Base-by-base conservation (phyloP, 2,113 vertebrate species). In the Pogonocichla stellata region DNA sequence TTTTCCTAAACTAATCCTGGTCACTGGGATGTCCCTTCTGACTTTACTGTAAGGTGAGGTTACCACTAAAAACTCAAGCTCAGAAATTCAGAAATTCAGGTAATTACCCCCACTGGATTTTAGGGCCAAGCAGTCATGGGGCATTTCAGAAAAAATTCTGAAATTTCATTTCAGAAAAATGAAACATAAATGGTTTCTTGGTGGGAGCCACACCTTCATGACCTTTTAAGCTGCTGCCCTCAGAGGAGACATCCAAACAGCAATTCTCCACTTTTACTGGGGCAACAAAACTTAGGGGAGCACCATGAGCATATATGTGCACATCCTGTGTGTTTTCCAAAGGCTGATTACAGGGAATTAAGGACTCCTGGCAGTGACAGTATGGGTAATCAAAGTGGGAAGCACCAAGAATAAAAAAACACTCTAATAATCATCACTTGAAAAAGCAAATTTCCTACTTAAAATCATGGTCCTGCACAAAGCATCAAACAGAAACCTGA, bases 311-410 rank as follows among this genome's bases (percentile, higher is more conserved):
- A 53, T 2, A 25, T 12, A 36, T 18, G 24, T 29, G 36, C 38
- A 53, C 38, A 25, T 4, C 17, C 12, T 34, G 1, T 7, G 8
- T 57, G 36, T 14, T 86, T 33, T 53, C 40, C 67, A 64, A 36
- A 67, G 45, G 24, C 50, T 29, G 14, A 11, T 13, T 16, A 40
- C 28, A 78, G 42, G 67, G 58, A 38, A 40, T 26, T 19, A 36
- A 89, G 19, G 25, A 38, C 5, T 33, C 26, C 2, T 43, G 18
- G 23, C 42, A 62, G 25, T 0, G 0, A 26, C 80, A 54, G 7
- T 6, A 1, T 14, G 40, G 31, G 8, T 9, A 50, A 45, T 19
- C 26, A 65, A 53, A 57, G n/a, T 2, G 0, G 47, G 22, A 26
- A 80, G 9, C 12, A 25, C 12, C 20, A 29, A 15, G 15, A 38